Conservation (phyloP, 2,113 vertebrate species). For the Setophaga petechia region DNA sequence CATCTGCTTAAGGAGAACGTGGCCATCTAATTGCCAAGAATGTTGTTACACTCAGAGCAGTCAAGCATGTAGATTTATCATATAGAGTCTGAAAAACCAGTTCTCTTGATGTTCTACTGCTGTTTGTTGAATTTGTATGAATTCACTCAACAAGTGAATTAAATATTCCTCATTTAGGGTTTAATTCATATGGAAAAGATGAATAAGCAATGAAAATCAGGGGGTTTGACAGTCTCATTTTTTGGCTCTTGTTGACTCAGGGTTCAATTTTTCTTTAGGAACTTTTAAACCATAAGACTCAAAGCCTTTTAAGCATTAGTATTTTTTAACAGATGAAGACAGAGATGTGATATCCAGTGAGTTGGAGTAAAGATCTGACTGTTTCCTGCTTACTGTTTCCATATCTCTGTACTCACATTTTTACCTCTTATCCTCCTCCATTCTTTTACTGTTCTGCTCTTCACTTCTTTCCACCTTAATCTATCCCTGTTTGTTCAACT, state of each 20-base stretch:
- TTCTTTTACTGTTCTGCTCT: neutral
- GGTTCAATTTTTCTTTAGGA: neutral
- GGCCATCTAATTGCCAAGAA: conserved; percentile 10
- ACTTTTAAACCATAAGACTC: neutral
- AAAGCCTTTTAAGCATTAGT: neutral
- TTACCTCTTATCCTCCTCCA: neutral
- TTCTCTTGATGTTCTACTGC: neutral
- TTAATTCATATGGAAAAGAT: neutral
- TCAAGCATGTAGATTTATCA: neutral
- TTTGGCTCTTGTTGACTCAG: neutral
- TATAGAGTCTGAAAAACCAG: neutral
- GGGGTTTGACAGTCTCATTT: neutral
- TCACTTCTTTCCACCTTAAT: neutral
- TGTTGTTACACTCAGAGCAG: neutral
- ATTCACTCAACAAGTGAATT: neutral
- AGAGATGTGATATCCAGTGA: neutral
- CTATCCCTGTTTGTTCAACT: neutral
- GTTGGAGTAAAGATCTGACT: neutral
- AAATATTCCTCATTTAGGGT: neutral
- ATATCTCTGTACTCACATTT: neutral
- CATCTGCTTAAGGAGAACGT: conserved; percentile 49
- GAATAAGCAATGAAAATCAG: neutral
- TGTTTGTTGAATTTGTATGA: neutral
- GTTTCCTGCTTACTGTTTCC: neutral
- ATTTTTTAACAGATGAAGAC: neutral